These are phyloP conservation scores for Todus mexicanus DNA, from an alignment of 2,797 vertebrate species.

Conservation along the genomic window DNA sequence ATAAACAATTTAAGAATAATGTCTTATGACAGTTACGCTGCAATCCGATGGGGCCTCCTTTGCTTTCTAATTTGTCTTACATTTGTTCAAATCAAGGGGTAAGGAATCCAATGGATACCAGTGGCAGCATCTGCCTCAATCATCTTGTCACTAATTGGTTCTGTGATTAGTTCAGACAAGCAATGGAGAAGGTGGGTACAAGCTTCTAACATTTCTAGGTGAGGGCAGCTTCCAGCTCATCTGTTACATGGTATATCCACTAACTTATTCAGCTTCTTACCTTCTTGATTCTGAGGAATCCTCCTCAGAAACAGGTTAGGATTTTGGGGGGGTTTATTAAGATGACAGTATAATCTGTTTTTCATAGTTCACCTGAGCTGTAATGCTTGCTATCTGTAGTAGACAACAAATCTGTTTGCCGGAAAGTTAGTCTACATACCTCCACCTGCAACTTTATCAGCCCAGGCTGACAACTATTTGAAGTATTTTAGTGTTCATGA, in stretches of 20 bases:
- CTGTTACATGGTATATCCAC: not conserved
- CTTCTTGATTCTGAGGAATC: not conserved
- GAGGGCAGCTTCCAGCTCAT: not conserved
- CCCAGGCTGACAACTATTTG: not conserved
- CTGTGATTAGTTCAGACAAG: conserved; percentile 35
- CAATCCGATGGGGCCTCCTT: not conserved
- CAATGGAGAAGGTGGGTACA: not conserved
- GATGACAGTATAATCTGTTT: not conserved
- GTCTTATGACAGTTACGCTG: conserved; percentile 28
- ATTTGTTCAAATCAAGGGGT: conserved; percentile 18
- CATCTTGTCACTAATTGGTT: conserved; percentile 26
- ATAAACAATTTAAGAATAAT: conserved; percentile 49
- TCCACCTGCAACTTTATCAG: not conserved
- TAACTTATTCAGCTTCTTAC: not conserved
- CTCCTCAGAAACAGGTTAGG: not conserved
- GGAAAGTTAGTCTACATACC: not conserved
- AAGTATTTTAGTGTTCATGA: not conserved
- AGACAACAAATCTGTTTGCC: not conserved
- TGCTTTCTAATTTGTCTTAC: conserved; percentile 52
- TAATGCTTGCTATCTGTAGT: not conserved
- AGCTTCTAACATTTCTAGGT: not conserved
- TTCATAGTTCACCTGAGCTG: not conserved
- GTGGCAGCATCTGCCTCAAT: not conserved
- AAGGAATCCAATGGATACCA: not conserved
- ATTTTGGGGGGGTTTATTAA: not conserved